Base-by-base conservation (phyloP, 37 sponge, comb jelly and placozoan species). In the Geodia barretti region DNA sequence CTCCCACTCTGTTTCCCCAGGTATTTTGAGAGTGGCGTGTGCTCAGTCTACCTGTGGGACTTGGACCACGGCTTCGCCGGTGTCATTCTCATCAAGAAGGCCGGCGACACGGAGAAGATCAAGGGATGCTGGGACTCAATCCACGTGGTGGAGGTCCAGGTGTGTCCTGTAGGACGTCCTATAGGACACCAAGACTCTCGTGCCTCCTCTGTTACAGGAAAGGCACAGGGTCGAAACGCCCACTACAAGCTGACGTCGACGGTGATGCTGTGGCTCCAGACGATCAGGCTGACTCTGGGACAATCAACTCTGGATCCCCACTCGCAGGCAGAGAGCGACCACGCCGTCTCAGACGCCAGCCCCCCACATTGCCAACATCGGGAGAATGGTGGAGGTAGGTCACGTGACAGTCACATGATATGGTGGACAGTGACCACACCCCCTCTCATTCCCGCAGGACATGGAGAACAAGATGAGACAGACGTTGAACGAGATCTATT, bases 71-170 rank as follows among this genome's bases (percentile, higher is more conserved):
- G 95, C 3, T 96, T 93, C 86, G 94, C 97, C 28, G 95, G 95
- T 25, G 98, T 95, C 3, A 77, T 97, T 1, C 83, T 97, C 32
- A 95, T 97, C 82, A 97, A 97, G 91, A 97, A 97, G 75, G 91
- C 92, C 19, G 97, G 97, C 25, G 98, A 95, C 68, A 92, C 86
- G 23, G 94, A 97, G 77, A 90, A 71, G 60, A 95, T 93, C 79
- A 97, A 93, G 78, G 96, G 98, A 14, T 92, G 95, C 79, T 97
- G 98, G 98, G 98, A 97, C 84, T 95, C 96, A 41, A 97, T 97
- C 34, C 98, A 97, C 64, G 98, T 97, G 8, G 86, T 97, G 30
- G 98, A 97, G 72, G 98, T 97, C 23, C 84, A 85, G 83, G 95
- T 90, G 74, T 81, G 87, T 64, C 9, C 37, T 5, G 59, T 25